Evolutionary conservation across 1,140 invertebrate genomes (phyloP), one percentile per base, ranked within the genome.

Genomic region (Macrotrachela quadricornifera): DNA sequence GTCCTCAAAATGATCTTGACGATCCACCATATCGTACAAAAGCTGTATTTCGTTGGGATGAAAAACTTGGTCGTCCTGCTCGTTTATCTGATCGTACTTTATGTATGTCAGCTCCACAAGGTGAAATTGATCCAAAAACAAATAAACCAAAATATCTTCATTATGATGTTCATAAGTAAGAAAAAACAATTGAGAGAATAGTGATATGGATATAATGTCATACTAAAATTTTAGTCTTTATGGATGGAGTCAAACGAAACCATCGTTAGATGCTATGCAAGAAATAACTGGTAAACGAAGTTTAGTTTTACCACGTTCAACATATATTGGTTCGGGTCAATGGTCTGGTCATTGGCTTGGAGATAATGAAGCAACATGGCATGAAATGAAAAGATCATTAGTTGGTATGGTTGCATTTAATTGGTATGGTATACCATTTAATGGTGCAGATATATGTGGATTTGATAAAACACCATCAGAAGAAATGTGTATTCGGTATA

Each of bases 261-360:
- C 6, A 74, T 76, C 40, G 74, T 74, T 10, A 53, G 65, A 64
- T 36, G 64, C 59, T 9, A 53, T 59, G 8, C 57, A 57, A 46
- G 45, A 55, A 1, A 61, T 60, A 6, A 59, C 57, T 10, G 54
- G 57, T 3, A 64, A 69, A 49, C 46, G 85, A 54, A 79, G 82
- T 14, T 80, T 91, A 61, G 75, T 88, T 30, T 80, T 91, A 50
- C 81, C 80, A 0, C 73, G 87, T 46, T 80, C 85, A 0, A 80
- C 82, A 1, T 90, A 80, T 70, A 69, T 80, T 41, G 81, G 84
- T 9, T 75, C 77, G 56, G 86, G 86, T 15, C 71, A 74, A 53
- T 85, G 78, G 67, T 77, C 78, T n/a, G 84, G 82, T 12, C 83
- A 90, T 69, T 94, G 88, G 88, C 80, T 81, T 56, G 87, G 87